These are phyloP conservation scores for Tetranychus piercei DNA, from an alignment of 2,888 invertebrate species.

Conservation along the genomic window DNA sequence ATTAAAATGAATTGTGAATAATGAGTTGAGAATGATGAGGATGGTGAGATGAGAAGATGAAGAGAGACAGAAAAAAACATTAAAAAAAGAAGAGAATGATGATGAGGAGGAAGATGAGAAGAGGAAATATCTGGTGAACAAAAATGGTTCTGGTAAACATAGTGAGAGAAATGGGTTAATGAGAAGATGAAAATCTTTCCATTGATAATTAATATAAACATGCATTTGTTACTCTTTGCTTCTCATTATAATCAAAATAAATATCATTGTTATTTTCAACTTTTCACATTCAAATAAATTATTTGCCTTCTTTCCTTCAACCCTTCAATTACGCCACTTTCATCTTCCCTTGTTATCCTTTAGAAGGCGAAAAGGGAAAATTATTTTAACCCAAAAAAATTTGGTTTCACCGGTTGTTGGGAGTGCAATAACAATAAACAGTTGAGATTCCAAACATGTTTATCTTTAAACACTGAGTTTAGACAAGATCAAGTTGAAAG, in stretches of 20 bases:
- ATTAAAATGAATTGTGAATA: background rate
- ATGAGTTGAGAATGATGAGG: background rate
- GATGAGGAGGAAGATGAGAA: background rate
- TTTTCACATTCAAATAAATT: background rate
- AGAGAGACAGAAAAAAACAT: background rate
- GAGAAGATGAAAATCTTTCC: background rate
- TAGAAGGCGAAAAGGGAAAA: no score
- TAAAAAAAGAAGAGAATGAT: background rate
- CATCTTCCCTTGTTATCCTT: no score
- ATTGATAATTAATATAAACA: background rate
- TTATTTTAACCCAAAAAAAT: no score
- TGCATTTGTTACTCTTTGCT: background rate
- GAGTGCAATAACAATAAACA: no score
- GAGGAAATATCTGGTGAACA: background rate
- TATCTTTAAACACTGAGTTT: no score
- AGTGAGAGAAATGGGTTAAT: background rate
- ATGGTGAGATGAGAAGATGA: background rate
- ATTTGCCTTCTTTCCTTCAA: no score
- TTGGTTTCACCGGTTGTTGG: no score
- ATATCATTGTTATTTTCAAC: background rate
- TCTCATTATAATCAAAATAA: background rate
- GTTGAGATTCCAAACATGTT: no score
- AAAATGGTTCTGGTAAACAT: background rate
- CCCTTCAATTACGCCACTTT: no score
- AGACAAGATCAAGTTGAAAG: no score